Conservation (phyloP, 2,113 vertebrate species). For the Grallaria varia region DNA sequence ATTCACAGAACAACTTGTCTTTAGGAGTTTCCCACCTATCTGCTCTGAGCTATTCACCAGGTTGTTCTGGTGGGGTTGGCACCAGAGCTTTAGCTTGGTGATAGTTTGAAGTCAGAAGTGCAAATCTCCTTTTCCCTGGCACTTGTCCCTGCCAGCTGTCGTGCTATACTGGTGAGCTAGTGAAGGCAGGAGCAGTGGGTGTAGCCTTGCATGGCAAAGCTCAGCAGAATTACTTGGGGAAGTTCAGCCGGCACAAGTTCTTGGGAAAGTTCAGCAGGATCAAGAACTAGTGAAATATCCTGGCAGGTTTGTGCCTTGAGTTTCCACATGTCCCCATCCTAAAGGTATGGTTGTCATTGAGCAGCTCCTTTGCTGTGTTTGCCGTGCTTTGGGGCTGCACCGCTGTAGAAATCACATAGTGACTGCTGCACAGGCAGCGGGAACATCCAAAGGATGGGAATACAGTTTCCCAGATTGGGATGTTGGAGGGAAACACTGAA, state of each 20-base stretch:
- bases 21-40: fast-evolving
- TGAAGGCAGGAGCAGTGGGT: neutral
- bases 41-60: neutral
- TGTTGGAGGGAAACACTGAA: fast-evolving
- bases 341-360: too few relatives aligned
- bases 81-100: neutral
- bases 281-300: neutral
- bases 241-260: neutral
- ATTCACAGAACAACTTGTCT: neutral
- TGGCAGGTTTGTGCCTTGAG: neutral
- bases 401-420: fast-evolving
- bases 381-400: neutral
- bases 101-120: neutral
- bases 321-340: fast-evolving
- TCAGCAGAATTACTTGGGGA: neutral
- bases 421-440: neutral
- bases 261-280: neutral
- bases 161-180: fast-evolving
- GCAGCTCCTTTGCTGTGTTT: neutral
- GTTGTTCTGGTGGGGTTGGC: neutral
- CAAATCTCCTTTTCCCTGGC: neutral
- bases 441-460: neutral
- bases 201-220: neutral
- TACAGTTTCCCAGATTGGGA: neutral
- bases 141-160: neutral